Base-by-base conservation (phyloP, 2,797 vertebrate species). In the Tragelaphus oryx region DNA sequence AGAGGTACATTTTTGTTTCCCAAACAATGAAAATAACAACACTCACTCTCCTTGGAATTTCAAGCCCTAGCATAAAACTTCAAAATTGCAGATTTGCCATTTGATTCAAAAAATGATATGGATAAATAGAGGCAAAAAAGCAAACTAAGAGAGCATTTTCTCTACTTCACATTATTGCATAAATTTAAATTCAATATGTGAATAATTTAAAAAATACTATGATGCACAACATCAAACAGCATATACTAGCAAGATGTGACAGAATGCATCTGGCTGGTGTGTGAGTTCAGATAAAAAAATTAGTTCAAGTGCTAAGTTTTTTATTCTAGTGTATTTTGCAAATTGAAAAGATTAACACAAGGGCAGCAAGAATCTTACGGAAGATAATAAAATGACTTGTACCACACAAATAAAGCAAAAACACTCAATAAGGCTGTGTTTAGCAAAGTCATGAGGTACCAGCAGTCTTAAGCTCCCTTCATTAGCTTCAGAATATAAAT, bases 1-100 rank as follows among this genome's bases (percentile, higher is more conserved):
- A 99, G 98, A 99, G 98, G 98, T 99, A 98, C 98, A 98, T 99
- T 98, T 98, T 98, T 98, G 98, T 98, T 99, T 99, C 98, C 98
- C 98, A 98, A 98, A 98, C 98, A 99, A 98, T 99, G 98, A 98
- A 98, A 98, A 98, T 98, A 99, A 98, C 98, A 99, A 98, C 96
- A 88, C 87, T 98, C 98, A 97, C 97, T 97, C 98, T 97, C 97
- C 96, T 98, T 97, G 96, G 10, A 68, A 98, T 98, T 99, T 98
- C 97, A 98, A 98, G 98, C 97, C 98, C 96, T 98, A 98, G 95
- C 95, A 97, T 94, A 97, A 98, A 98, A 98, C 98, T 98, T 98
- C 98, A 98, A 98, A 98, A 98, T 98, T 98, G 98, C 98, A 98
- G 97, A 97, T 98, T 98, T 98, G 98, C 98, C 98, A 98, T 98